These are phyloP conservation scores for Pygoscelis antarcticus DNA, from an alignment of 2,113 vertebrate species.

Conservation along the genomic window DNA sequence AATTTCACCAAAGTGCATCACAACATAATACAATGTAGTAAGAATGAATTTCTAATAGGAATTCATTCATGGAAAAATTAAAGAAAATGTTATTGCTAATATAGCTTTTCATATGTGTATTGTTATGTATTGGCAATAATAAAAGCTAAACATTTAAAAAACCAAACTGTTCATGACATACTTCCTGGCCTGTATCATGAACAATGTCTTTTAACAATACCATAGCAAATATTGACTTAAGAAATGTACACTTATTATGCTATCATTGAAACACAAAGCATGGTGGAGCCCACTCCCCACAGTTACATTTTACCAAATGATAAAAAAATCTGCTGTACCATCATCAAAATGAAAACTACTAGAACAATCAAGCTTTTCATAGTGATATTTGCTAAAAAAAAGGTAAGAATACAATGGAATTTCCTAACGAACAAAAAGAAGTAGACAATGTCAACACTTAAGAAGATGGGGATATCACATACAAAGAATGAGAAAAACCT, in stretches of 20 bases:
- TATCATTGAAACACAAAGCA: neutral
- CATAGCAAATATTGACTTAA: neutral
- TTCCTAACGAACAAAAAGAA: neutral
- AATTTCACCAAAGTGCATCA: slow-evolving; percentile 78
- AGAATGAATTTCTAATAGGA: slow-evolving; percentile 75
- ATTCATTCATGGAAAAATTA: slow-evolving; percentile 72
- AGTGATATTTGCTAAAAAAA: neutral
- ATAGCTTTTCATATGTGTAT: slow-evolving; percentile 38
- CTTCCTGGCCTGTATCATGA: neutral
- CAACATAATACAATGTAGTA: slow-evolving; percentile 70
- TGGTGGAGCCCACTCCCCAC: neutral
- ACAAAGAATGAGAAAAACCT: neutral
- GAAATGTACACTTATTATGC: neutral
- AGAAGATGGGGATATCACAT: neutral
- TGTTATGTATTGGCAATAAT: neutral
- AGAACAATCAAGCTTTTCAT: neutral
- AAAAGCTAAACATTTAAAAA: slow-evolving; percentile 16
- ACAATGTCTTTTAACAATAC: neutral
- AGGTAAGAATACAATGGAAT: neutral
- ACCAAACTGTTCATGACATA: neutral
- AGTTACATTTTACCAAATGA: neutral
- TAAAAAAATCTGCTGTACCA: neutral
- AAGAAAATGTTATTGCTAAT: slow-evolving; percentile 59
- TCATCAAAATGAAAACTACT: neutral
- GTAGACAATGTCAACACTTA: neutral